Evolutionary conservation across 2,888 invertebrate species (phyloP), one percentile per base, ranked within the genome.

Genomic region (Sinotaia quadrata): DNA sequence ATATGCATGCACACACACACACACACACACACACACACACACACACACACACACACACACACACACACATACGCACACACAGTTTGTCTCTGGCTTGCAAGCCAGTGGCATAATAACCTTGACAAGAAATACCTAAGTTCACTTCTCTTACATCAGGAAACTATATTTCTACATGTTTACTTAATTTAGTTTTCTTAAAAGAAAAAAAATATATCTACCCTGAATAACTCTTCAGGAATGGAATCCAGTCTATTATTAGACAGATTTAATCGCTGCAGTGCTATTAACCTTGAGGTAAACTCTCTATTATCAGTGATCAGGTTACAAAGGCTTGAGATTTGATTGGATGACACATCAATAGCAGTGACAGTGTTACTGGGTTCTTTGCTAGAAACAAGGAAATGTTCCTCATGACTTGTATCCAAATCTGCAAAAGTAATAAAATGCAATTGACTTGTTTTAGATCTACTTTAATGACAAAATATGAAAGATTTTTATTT

Each of bases 271-370:
- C 72, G 77, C 44, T 80, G 75, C 18, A 85, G 61, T 18, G 61
- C 60, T 1, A 62, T 27, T 29, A 85, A 78, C 27, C 71, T 57
- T 24, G 36, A 18, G n/a, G 74, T 71, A 7, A 75, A 49, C 8
- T 68, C 63, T 15, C 62, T 27, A 2, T 75, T 72, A 2, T 67
- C 65, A 1, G 66, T 70, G 27, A 75, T 66, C 44, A 85, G 69
- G 8, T 72, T 59, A 41, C 58, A 47, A 18, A 84, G 61, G 18
- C 68, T 61, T 2, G 37, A 27, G n/a, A 84, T 79, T 18, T 67
- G 68, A 71, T 84, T 85, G 61, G 75, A 70, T 4, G 84, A 84
- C 8, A 83, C 65, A 58, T 84, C 83, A 37, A 84, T 66, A 63
- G 56, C 69, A 44, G 69, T 67, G 29, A 76, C 67, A 2, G 49